phyloP scores from a whole-genome alignment of 2,797 vertebrate genomes.

The Tachyglossus aculeatus region DNA sequence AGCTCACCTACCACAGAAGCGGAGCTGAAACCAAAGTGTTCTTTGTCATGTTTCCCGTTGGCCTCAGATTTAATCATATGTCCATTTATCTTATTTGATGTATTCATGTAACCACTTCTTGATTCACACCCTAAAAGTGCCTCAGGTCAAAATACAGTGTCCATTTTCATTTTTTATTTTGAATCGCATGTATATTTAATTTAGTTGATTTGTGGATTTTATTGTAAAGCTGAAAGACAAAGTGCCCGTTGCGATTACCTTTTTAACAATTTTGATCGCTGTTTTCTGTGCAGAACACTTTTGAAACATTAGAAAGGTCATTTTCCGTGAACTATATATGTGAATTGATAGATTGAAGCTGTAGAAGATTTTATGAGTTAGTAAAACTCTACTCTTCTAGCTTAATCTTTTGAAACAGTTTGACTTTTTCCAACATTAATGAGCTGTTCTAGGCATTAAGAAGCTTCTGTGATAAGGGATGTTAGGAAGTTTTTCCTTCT shows the following conservation, averaged over 20 bases:
- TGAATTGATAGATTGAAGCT: neutral
- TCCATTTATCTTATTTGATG: constrained; percentile 33
- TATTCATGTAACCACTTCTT: neutral
- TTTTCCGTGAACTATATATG: constrained; percentile 1
- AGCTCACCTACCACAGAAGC: constrained; percentile 56
- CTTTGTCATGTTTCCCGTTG: constrained; percentile 29
- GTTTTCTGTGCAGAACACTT: constrained; percentile 19
- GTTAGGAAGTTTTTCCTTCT: too few relatives aligned
- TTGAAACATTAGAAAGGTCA: neutral
- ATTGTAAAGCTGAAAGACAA: neutral
- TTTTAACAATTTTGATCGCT: constrained; percentile 21
- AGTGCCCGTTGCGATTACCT: constrained; percentile 35
- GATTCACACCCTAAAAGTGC: constrained; percentile 56
- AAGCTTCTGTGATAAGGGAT: too few relatives aligned
- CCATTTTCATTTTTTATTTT: constrained; percentile 49
- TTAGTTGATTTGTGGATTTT: constrained; percentile 31
- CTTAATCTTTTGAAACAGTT: too few relatives aligned
- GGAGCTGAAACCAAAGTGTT: constrained; percentile 31
- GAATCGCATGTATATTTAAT: constrained; percentile 44
- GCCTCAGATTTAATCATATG: constrained; percentile 30
- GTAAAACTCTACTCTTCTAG: too few relatives aligned
- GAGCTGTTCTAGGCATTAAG: too few relatives aligned
- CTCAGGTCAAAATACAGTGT: constrained; percentile 49
- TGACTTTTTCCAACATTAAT: too few relatives aligned
- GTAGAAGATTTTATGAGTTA: too few relatives aligned